phyloP scores from a whole-genome alignment of 2,113 vertebrate genomes.

The Rhizomys pruinosus region DNA sequence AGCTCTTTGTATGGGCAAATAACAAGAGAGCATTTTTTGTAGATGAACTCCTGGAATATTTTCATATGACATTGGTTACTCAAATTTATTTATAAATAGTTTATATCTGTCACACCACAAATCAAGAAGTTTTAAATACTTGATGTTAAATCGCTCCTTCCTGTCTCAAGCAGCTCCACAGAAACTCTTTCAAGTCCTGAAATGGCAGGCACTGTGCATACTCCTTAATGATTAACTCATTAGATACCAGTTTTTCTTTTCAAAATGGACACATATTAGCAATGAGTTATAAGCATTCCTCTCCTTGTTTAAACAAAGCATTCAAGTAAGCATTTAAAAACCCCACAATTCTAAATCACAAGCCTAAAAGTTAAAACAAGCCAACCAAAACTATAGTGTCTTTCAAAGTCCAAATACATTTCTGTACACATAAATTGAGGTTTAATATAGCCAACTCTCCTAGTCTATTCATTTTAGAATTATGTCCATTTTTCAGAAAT shows the following conservation, averaged over 20 bases:
- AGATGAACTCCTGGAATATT: conserved; percentile 34
- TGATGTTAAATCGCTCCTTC: conserved; percentile 77
- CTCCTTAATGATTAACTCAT: conserved; percentile 70
- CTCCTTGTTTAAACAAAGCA: conserved; percentile 58
- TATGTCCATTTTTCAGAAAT: conserved; percentile 3
- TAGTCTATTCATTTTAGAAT: conserved; percentile 59
- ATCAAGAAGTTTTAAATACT: conserved; percentile 55
- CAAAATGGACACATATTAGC: conserved; percentile 62
- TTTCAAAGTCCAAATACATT: conserved; percentile 56
- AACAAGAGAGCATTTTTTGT: conserved; percentile 19
- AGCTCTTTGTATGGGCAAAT: conserved; percentile 44
- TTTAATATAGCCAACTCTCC: not conserved
- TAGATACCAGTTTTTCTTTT: conserved; percentile 58
- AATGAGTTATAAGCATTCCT: conserved; percentile 37
- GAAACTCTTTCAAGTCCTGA: conserved; percentile 21
- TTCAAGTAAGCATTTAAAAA: conserved; percentile 37
- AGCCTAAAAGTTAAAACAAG: conserved; percentile 59
- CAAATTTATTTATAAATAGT: conserved; percentile 50
- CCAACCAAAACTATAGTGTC: conserved; percentile 13
- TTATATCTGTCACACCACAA: conserved; percentile 49
- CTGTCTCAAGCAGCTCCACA: conserved; percentile 71
- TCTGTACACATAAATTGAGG: not conserved
- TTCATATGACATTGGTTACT: conserved; percentile 30
- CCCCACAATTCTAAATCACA: not conserved
- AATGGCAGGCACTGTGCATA: conserved; percentile 35